These are phyloP conservation scores for Athalia circularis DNA, from an alignment of 2,888 invertebrate genomes.

Conservation along the genomic window DNA sequence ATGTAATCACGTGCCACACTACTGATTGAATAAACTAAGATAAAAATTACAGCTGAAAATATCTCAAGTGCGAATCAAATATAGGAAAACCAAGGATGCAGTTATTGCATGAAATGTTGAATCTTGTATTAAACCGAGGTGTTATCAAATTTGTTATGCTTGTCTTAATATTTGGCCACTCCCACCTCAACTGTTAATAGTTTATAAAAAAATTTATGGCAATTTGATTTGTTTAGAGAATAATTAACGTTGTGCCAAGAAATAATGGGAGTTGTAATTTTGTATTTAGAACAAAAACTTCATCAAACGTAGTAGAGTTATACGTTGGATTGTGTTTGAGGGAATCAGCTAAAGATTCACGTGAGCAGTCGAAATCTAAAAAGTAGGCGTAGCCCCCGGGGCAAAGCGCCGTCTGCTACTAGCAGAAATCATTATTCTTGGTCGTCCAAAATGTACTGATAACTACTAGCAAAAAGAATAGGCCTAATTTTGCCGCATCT, in stretches of 20 bases:
- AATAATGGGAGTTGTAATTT: background rate
- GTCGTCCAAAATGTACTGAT: background rate
- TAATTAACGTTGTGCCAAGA: background rate
- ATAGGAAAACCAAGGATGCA: background rate
- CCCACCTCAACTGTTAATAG: conserved; percentile 24
- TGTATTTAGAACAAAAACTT: background rate
- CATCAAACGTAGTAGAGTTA: background rate
- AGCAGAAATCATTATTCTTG: conserved; percentile 36
- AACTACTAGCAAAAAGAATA: background rate
- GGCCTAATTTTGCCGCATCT: background rate
- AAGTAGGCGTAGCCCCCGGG: conserved; percentile 70
- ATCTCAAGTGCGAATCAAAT: background rate
- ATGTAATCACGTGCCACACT: conserved; percentile 2
- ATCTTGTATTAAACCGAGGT: background rate
- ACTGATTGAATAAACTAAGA: background rate
- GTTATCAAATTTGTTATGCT: conserved; percentile 25
- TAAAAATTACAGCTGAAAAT: background rate
- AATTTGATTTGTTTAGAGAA: background rate
- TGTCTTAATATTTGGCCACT: conserved; percentile 25
- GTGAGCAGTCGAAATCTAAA: conserved; percentile 67
- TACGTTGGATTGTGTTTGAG: conserved; percentile 10
- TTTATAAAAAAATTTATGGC: conserved; percentile 10
- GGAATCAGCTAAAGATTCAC: conserved; percentile 60
- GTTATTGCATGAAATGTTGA: background rate
- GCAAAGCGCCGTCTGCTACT: conserved; percentile 59